Evolutionary conservation across 2,888 invertebrate genomes (phyloP), one percentile per base, ranked within the genome.

Genomic region (Caenorhabditis sp.): DNA sequence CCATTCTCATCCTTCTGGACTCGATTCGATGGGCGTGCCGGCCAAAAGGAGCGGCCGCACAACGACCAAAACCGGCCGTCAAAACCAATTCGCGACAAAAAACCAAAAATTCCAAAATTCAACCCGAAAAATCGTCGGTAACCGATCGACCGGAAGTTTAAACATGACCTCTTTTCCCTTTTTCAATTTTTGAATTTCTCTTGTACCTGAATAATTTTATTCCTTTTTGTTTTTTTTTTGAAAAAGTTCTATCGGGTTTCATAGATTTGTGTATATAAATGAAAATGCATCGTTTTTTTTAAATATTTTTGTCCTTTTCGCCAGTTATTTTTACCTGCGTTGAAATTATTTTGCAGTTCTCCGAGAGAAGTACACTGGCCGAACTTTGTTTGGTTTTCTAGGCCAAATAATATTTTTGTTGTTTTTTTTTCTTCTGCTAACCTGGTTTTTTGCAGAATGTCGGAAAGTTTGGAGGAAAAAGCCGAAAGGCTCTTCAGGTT

Each of bases 71-170:
- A 50, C 72, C 66, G 17, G 27, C 54, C 58, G 21, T 26, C 37
- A 67, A 63, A 53, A 58, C 58, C 23, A 72, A 67, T 55, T 77
- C 77, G 8, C 59, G 77, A 17, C 62, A 64, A 43, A 74, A 69
- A 36, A 62, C 72, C 57, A 79, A 76, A 43, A 65, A 63, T 19
- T 57, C 62, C 19, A 66, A 62, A 49, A 67, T 76, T 6, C 74
- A 74, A 54, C 78, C 80, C 51, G 80, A 74, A 55, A 78, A 76
- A 64, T 76, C 74, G 36, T 60, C 63, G 17, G 78, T 80, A n/a
- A 76, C 80, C 10, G 80, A 80, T 70, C 76, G 80, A 21, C 80
- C 80, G 27, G 80, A 80, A 73, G 69, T 80, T 43, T 80, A 69
- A 65, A 36, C 43, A 43, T 43, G 43, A 43, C 43, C 43, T 43